Evolutionary conservation across 2,797 vertebrate genomes (phyloP).

Genomic region (Acrocephalus scirpaceus): DNA sequence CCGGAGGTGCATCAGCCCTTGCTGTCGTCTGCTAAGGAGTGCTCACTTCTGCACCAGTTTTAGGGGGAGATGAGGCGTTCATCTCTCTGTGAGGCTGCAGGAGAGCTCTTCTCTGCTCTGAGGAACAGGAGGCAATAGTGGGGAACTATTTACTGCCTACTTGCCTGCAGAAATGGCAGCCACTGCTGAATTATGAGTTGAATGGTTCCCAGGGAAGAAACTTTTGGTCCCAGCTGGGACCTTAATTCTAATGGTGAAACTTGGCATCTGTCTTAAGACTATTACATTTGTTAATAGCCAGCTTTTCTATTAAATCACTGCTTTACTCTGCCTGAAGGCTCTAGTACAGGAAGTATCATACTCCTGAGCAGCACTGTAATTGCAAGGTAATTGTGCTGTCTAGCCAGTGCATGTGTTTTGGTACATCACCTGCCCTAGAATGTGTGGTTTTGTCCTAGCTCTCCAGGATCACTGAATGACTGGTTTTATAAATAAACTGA

Average conservation of each 20-base stretch:
- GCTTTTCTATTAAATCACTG: neutral
- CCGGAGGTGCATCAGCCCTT: neutral
- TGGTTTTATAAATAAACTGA: neutral
- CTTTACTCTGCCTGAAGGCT: neutral
- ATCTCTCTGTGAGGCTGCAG: neutral
- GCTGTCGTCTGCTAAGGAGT: neutral
- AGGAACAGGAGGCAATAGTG: neutral
- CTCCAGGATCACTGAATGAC: neutral
- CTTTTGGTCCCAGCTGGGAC: neutral
- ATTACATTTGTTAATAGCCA: neutral
- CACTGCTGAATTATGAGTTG: neutral
- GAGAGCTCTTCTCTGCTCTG: neutral
- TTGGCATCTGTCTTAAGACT: neutral
- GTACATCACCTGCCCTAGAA: neutral
- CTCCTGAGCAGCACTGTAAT: neutral
- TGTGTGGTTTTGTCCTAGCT: neutral
- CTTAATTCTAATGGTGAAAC: neutral
- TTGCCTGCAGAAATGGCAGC: neutral
- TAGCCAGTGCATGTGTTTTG: neutral
- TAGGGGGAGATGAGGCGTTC: neutral
- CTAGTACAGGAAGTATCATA: neutral
- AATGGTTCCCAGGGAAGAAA: neutral
- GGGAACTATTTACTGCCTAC: neutral
- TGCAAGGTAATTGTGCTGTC: neutral
- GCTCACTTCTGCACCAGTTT: neutral